Base-by-base conservation (phyloP, 35 echinoderm and acorn worm species). In the Apostichopus parvimensis region DNA sequence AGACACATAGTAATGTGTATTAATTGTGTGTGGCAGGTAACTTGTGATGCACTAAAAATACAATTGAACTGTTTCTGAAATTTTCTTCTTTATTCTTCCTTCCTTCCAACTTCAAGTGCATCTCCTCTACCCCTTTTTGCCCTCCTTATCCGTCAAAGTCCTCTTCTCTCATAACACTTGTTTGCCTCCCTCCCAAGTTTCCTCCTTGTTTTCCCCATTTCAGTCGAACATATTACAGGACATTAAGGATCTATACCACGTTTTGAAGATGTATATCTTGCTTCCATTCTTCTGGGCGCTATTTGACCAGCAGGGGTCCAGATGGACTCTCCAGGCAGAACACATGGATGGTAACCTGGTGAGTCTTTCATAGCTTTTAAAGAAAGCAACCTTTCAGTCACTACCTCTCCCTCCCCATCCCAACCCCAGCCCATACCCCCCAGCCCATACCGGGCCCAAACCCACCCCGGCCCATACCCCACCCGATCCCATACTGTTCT, bases 261-360 rank as follows among this genome's bases (percentile, higher is more conserved):
- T 98, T 58, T 83, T 98, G 5, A 86, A 92, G 78, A 98, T 98
- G 79, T 98, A 93, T 66, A 6, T 96, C 28, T 93, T 95, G 10
- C 93, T 98, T 28, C 97, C 97, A 53, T 82, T 98, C 22, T 98
- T 98, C 93, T 98, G 97, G 97, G 93, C 97, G 1, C 91, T 98
- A 45, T 98, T 98, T 98, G 97, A 98, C 93, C 97, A 98, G 92
- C 97, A 98, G 75, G 97, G 97, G 6, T 98, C 97, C 8, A 54
- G 97, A 6, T 98, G 97, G 97, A 98, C 97, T 1, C 92, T 98
- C 13, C 97, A 98, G 76, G 97, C 97, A 15, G 93, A 95, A 88
- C 97, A 96, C 53, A 96, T 98, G 95, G 95, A 98, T 92, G 97
- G 97, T 34, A 79, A 71, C 76, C 76, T 98, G 90, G 97, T 98